Base-by-base conservation (phyloP, 1,140 invertebrate genomes). In the Dendrolimus kikuchii region DNA sequence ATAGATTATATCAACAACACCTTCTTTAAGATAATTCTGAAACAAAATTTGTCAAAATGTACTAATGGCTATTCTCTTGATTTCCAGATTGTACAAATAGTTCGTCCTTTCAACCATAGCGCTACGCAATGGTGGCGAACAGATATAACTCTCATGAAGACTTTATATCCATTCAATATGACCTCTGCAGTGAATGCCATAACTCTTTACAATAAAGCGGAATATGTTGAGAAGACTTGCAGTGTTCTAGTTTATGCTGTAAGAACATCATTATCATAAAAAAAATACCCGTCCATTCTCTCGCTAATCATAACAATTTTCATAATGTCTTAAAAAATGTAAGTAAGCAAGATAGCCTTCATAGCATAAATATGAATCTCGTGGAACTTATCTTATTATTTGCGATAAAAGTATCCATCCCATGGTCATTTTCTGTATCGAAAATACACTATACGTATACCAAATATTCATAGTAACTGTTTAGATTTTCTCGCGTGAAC, bases 101-200 rank as follows among this genome's bases (percentile, higher is more conserved):
- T 76, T 7, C 71, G 70, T 3, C 79, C 82, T 2, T 61, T 60
- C 41, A 77, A 77, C 44, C 74, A 77, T 49, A 80, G 59, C 53
- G 51, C 54, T 6, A 63, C 58, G 2, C 51, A 66, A 41, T 81
- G 76, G 76, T 81, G 75, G 78, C 60, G 58, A 8, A 71, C 60
- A 5, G 80, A 83, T 49, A 68, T 86, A 47, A 69, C 69, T 0
- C 50, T 86, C 5, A 57, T 86, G 61, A 79, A 82, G 41, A 75
- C 75, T 1, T 51, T 86, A 8, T 38, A 76, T 2, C 75, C 80
- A 0, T 81, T 86, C 45, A 76, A 74, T 5, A 59, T 66, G 5
- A 73, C 76, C 5, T 10, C 64, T n/a, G 49, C 59, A 5, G 76
- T 86, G 0, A 46, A 38, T 38, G 40, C 61, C 4, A 51, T 58